These are phyloP conservation scores for Myiotriccus ornatus DNA, from an alignment of 2,797 vertebrate genomes.

Conservation along the genomic window DNA sequence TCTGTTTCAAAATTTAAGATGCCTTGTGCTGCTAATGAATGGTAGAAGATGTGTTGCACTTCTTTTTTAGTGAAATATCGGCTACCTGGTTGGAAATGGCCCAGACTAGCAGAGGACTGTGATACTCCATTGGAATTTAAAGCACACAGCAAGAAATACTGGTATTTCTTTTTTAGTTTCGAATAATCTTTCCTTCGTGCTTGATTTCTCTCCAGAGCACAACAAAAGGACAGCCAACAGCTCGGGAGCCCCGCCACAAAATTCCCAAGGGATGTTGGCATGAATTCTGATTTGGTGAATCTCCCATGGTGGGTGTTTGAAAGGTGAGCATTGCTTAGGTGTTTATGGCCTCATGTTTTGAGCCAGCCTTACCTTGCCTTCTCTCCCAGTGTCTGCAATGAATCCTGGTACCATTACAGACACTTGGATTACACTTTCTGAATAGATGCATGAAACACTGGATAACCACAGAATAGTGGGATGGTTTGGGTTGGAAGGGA, in stretches of 20 bases:
- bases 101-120: not conserved
- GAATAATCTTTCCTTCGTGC: not conserved
- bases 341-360: not conserved
- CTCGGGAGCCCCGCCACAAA: not conserved
- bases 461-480: not conserved
- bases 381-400: not conserved
- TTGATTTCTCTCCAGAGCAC: not conserved
- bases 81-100: not conserved
- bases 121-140: not conserved
- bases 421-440: not conserved
- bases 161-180: not conserved
- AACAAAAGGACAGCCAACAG: not conserved
- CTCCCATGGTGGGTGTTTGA: not conserved
- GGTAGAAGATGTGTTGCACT: not conserved
- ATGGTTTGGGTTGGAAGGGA: not conserved
- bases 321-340: not conserved
- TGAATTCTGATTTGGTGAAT: not conserved
- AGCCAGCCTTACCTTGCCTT: not conserved
- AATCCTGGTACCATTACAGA: not conserved
- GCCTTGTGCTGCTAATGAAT: not conserved
- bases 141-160: not conserved
- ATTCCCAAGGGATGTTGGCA: not conserved
- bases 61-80: not conserved
- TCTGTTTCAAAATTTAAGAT: not conserved
- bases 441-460: not conserved